These are phyloP conservation scores for Alces alces DNA, from an alignment of 2,113 vertebrate species.

Conservation along the genomic window DNA sequence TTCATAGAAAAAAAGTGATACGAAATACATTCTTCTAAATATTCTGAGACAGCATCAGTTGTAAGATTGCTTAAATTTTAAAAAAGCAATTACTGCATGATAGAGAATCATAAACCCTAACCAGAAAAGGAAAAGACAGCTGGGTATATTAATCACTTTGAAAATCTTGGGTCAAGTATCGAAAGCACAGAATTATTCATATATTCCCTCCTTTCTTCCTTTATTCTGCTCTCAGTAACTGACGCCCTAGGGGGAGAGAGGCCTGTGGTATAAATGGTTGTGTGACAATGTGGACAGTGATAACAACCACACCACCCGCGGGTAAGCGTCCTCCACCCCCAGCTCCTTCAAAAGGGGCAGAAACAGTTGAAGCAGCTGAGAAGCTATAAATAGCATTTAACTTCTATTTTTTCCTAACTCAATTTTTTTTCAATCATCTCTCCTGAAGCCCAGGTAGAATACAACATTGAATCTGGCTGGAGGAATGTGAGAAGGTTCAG, in stretches of 20 bases:
- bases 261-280: rapidly evolving
- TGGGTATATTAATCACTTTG: not conserved
- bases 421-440: not conserved
- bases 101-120: not conserved
- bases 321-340: rapidly evolving
- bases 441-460: not conserved
- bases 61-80: not conserved
- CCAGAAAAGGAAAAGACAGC: not conserved
- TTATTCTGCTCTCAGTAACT: not conserved
- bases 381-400: not conserved
- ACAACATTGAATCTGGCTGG: not conserved
- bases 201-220: too few species aligned
- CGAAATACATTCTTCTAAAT: not conserved
- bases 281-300: rapidly evolving
- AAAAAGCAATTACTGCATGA: not conserved
- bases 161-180: not conserved
- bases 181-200: rapidly evolving
- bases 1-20: not conserved
- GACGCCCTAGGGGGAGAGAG: rapidly evolving
- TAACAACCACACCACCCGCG: rapidly evolving
- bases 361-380: not conserved
- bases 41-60: not conserved
- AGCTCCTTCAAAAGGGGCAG: not conserved
- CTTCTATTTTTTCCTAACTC: not conserved
- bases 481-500: rapidly evolving